phyloP scores from a whole-genome alignment of 2,113 vertebrate genomes.

The Esox niger region DNA sequence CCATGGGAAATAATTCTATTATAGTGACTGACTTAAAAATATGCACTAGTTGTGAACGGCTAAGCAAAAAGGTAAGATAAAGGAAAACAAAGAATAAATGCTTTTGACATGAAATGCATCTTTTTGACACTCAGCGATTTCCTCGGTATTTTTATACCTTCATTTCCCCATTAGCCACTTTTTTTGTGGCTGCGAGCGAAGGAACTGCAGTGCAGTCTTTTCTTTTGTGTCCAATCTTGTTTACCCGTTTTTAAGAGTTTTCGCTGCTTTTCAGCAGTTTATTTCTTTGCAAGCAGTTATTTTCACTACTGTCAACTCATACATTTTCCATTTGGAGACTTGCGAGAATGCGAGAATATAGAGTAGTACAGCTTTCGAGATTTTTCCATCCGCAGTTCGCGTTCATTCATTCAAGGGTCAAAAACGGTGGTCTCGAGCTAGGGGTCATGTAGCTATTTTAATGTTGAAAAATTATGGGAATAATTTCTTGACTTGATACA shows the following conservation, averaged over 20 bases:
- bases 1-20: constrained; percentile 63
- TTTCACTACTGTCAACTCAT: not conserved
- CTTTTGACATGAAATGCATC: not conserved
- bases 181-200: constrained; percentile 14
- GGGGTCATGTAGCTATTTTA: not conserved
- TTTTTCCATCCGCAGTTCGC: not conserved
- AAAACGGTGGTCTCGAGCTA: no score
- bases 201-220: constrained; percentile 57
- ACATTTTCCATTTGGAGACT: not conserved
- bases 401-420: constrained; percentile 20
- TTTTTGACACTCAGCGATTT: not conserved
- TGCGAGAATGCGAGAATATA: not conserved
- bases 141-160: no score
- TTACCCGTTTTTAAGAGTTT: constrained; percentile 42
- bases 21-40: constrained; percentile 70
- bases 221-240: constrained; percentile 65
- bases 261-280: not conserved
- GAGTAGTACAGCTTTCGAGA: constrained; percentile 1
- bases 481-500: no score
- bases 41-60: constrained; percentile 72
- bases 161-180: not conserved
- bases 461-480: no score
- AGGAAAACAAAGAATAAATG: not conserved
- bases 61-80: constrained; percentile 72
- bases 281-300: not conserved